Evolutionary conservation across 2,113 vertebrate species (phyloP), one percentile per base, ranked within the genome.

Genomic region (Elachura formosa): DNA sequence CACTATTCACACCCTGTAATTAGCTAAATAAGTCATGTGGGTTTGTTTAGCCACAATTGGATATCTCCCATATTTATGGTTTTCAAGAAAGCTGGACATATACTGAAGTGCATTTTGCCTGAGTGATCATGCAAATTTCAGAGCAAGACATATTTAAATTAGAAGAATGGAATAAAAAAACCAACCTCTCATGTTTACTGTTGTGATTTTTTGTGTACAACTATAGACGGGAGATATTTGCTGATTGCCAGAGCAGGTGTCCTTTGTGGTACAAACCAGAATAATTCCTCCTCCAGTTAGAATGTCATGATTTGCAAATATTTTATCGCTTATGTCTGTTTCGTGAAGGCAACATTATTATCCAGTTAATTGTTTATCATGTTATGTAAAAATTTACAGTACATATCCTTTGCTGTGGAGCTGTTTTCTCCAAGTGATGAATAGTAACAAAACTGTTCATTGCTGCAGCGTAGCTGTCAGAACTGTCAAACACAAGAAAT

Each of bases 1-100:
- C 59, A n/a, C 48, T 56, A 25, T 86, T 94, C 67, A 49, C 67
- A 48, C 82, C 87, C 69, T 85, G 62, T 66, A 89, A 90, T 95
- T 84, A 82, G 71, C 67, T 82, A 26, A 78, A 51, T 71, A 91
- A 88, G 63, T 80, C 75, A 24, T 51, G 71, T 67, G 55, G 40
- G 45, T 67, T 88, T 93, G 41, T 89, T 86, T 63, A 64, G 55
- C 56, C 83, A 36, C 1, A 4, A 17, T 26, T 93, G 91, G 54
- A 71, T 3, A 5, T 71, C 67, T 90, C 43, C 75, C 59, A 56
- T 1, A 64, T 71, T 79, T 76, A 64, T 26, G 58, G 66, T 64
- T 94, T 93, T 96, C 55, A 52, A 67, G 84, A 87, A 91, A 76
- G 41, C 43, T 85, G 83, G 20, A 20, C 41, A 59, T 62, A 25